Percentiles rank a stretch among this genome's conserved stretches.
Evolutionary conservation across 2,113 vertebrate species (phyloP).

Genomic region (Lamprotornis superbus): DNA sequence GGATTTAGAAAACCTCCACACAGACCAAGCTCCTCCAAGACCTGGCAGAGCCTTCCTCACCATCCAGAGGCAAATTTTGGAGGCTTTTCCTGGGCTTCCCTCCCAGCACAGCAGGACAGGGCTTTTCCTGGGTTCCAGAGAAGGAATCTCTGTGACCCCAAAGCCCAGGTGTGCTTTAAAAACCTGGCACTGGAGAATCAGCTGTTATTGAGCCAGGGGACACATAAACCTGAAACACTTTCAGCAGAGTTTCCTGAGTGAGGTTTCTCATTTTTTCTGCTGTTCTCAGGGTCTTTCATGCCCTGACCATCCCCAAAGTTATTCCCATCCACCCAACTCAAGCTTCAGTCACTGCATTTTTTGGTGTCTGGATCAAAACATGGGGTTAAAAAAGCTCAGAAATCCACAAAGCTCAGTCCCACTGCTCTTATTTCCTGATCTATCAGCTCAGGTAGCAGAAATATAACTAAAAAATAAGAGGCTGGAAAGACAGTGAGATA

Average conservation of each 20-base stretch:
- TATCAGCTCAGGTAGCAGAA: background rate
- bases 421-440: background rate
- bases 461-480: background rate
- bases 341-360: background rate
- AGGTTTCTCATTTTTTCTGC: background rate
- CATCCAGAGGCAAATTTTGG: background rate
- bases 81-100: background rate
- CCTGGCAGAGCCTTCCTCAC: background rate
- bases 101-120: background rate
- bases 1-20: slow-evolving; percentile 48
- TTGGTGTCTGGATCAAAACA: background rate
- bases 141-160: background rate
- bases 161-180: background rate
- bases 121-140: background rate
- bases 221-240: background rate
- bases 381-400: background rate
- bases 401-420: background rate
- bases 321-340: background rate
- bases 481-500: background rate
- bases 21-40: background rate
- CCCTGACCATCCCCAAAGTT: background rate
- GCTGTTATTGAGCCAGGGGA: background rate
- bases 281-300: background rate
- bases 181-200: background rate
- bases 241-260: rapidly evolving